Evolutionary conservation across 2,797 vertebrate species (phyloP), one percentile per base, ranked within the genome.

Genomic region (Naso thynnoides): DNA sequence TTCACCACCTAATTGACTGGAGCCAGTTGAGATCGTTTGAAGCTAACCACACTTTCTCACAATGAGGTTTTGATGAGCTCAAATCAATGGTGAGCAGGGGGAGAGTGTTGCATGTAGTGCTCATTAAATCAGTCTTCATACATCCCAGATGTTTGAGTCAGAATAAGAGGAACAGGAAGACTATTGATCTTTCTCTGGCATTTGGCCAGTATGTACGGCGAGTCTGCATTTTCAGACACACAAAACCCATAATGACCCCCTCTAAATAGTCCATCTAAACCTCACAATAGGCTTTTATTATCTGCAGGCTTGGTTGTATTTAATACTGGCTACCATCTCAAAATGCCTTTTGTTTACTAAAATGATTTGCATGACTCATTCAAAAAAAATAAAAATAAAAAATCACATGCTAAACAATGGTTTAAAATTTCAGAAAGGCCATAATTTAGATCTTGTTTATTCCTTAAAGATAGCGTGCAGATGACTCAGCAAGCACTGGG

Each of bases 41-140:
- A 70, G 86, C 86, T 82, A 92, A 93, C 86, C 79, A 65, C 85
- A 80, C 84, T 82, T 83, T 87, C 77, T 84, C 78, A 89, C 87
- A 88, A 89, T 86, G 81, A 86, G 74, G 66, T 87, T 88, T 90
- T 91, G 87, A 92, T 90, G 88, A 89, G 87, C 83, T 86, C 64
- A 84, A 91, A 92, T 94, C 88, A 89, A 91, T 90, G 86, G 67
- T 44, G 70, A 59, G 69, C 69, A 62, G 62, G 66, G 70, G 73
- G 62, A 26, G 61, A 73, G 70, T 65, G 70, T 74, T 76, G 58
- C 64, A 85, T 85, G 79, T 76, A 83, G 64, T 39, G 78, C 76
- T 90, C 85, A 89, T 88, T 89, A 88, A 92, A 90, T 85, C 79
- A 82, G 79, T 87, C 83, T 86, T 92, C 82, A 90, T 88, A 81